Evolutionary conservation across 2,888 invertebrate genomes (phyloP).

Genomic region (Leptinotarsa rubiginosa): DNA sequence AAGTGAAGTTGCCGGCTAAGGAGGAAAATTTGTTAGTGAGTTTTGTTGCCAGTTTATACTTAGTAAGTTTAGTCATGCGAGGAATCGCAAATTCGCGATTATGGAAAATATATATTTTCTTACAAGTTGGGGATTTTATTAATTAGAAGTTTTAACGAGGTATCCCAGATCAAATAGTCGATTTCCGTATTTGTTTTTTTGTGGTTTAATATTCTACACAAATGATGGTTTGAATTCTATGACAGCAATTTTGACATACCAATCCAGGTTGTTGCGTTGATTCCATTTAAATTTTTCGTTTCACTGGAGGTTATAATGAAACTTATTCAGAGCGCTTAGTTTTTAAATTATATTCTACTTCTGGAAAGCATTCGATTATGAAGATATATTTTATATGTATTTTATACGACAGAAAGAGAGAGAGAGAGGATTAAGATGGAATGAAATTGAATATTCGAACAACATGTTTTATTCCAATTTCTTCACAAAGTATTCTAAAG

Average conservation of each 20-base stretch:
- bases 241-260: neutral
- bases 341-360: too few relatives aligned
- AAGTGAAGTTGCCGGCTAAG: conserved; percentile 49
- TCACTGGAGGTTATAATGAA: too few relatives aligned
- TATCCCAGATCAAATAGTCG: conserved; percentile 46
- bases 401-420: too few relatives aligned
- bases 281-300: too few relatives aligned
- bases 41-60: conserved; percentile 64
- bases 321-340: too few relatives aligned
- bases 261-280: too few relatives aligned
- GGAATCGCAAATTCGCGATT: conserved; percentile 65
- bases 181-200: conserved; percentile 31
- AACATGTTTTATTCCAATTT: too few relatives aligned
- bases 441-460: too few relatives aligned
- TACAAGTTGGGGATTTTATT: conserved; percentile 51
- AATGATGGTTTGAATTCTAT: neutral
- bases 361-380: too few relatives aligned
- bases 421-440: too few relatives aligned
- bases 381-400: too few relatives aligned
- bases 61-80: conserved; percentile 64
- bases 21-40: conserved; percentile 57
- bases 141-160: conserved; percentile 52
- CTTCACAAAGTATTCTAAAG: too few relatives aligned
- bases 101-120: conserved; percentile 60
- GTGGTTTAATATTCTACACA: neutral